Evolutionary conservation across 2,797 vertebrate species (phyloP), one percentile per base, ranked within the genome.

Genomic region (Tokudaia tokunoshimensis): DNA sequence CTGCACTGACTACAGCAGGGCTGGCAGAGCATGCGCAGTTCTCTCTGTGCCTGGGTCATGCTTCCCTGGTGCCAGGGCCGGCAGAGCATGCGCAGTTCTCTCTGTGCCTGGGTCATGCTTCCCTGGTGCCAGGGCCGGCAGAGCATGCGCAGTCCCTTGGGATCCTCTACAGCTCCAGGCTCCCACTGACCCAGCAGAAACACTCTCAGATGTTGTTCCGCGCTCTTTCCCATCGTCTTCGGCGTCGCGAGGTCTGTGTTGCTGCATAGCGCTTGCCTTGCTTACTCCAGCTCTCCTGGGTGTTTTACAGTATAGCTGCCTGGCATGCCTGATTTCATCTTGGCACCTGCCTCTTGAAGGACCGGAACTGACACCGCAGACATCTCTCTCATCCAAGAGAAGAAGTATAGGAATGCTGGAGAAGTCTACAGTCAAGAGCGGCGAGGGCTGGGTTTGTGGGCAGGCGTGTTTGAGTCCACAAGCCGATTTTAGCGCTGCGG

Each of bases 31-130:
- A 65, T 65, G 29, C 63, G 29, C 63, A 31, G 63, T 65, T 22
- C 57, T 0, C 0, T 14, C 26, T 6, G 26, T 13, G 70, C 70
- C 19, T 1, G 15, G 57, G 57, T 20, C 0, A 1, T 1, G 13
- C 6, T 29, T 9, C 31, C 10, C 22, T 41, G 76, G 52, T 89
- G 67, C n/a, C 50, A 31, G 44, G 11, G 34, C 15, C 17, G 7
- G 37, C 4, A 29, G 44, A 7, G n/a, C 34, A 83, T 37, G 70
- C 37, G n/a, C 24, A 24, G 57, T 75, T 22, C 57, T 0, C 0
- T 14, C 26, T 6, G 26, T 13, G 70, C 70, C 19, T 1, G 15
- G 57, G 57, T 20, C 0, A 1, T 1, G 13, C 6, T 29, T 9
- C 31, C 10, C 22, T 41, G 76, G 52, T 89, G 67, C n/a, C 50